A percentile compares a stretch with the other conserved stretches of the same genome.
Conservation (phyloP, 2,888 invertebrate genomes). For the Hyppa rectilinea region DNA sequence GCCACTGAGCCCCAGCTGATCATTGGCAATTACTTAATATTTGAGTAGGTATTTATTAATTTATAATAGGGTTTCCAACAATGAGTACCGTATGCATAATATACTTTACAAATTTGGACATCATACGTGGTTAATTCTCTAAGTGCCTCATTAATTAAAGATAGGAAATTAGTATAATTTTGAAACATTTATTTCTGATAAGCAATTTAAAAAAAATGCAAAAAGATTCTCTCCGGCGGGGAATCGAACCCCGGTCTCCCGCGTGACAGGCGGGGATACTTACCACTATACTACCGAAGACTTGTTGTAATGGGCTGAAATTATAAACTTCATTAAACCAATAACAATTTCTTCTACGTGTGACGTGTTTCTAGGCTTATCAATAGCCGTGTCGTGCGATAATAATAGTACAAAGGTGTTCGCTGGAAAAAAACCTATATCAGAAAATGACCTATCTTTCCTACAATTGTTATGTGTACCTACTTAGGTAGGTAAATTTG, state of each 20-base stretch:
- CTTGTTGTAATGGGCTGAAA: fast-evolving
- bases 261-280: conserved; percentile 91
- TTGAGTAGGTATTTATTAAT: background rate
- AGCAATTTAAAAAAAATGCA: conserved; percentile 28
- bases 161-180: no score
- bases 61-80: background rate
- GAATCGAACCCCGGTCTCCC: conserved; percentile 91
- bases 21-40: background rate
- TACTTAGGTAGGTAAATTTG: background rate
- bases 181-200: background rate
- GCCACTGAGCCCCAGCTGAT: background rate
- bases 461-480: background rate
- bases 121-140: background rate
- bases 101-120: background rate
- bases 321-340: background rate
- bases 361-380: background rate
- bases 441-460: background rate
- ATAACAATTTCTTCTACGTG: background rate
- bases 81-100: no score
- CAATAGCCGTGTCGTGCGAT: conserved; percentile 8
- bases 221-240: conserved; percentile 86
- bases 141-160: background rate
- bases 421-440: background rate
- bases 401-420: background rate
- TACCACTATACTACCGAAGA: conserved; percentile 91